phyloP scores from a whole-genome alignment of 2,888 invertebrate genomes.

The Periphyllus acericola region DNA sequence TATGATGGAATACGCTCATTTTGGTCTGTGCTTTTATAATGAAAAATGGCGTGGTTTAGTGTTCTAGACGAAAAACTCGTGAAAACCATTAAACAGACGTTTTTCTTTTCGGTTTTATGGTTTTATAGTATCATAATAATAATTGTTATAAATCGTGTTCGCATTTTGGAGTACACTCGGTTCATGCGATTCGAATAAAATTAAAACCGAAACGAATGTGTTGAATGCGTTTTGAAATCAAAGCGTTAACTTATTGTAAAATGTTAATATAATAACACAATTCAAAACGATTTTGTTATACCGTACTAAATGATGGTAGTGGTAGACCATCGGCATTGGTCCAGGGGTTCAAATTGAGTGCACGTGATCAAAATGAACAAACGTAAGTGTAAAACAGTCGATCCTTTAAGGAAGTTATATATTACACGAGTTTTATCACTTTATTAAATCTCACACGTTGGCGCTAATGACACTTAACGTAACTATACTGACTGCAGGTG shows the following conservation, averaged over 20 bases:
- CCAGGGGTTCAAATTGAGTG: not conserved
- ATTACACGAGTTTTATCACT: no score
- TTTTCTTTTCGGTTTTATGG: not conserved
- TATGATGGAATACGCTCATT: not conserved
- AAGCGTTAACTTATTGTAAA: no score
- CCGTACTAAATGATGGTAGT: no score
- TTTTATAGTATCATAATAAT: not conserved
- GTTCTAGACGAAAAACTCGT: not conserved
- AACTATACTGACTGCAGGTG: no score
- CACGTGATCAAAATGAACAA: not conserved
- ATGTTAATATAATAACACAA: no score
- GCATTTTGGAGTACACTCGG: not conserved
- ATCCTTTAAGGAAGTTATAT: not conserved
- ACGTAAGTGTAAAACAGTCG: not conserved
- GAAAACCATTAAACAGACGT: not conserved
- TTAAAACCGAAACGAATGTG: not conserved
- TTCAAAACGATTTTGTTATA: no score
- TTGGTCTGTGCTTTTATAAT: not conserved
- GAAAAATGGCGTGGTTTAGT: not conserved
- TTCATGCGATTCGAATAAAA: not conserved
- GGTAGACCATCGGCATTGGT: no score
- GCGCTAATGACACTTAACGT: no score
- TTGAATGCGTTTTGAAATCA: no score
- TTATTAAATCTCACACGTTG: no score
- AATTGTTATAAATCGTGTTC: not conserved